A percentile compares a stretch with the other conserved stretches of the same genome.
Evolutionary conservation across 2,888 invertebrate species (phyloP).

Genomic region (Volucella zonaria): DNA sequence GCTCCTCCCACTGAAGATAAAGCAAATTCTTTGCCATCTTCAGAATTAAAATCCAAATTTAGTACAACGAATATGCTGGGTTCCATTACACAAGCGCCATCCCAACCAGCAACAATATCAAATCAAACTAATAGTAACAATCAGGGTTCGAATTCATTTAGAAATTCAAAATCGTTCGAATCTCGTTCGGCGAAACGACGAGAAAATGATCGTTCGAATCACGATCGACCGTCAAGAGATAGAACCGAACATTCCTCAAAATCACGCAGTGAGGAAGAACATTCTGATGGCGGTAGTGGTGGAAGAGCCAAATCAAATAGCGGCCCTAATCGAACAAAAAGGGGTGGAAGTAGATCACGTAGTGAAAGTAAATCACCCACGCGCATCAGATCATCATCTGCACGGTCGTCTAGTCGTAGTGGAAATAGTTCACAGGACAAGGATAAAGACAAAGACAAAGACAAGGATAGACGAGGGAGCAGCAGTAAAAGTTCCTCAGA

Average conservation of each 20-base stretch:
- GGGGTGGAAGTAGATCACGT: slow-evolving; percentile 54
- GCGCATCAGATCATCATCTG: slow-evolving; percentile 69
- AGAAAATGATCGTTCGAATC: slow-evolving; percentile 49
- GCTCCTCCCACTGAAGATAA: slow-evolving; percentile 63
- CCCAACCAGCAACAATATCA: slow-evolving; percentile 8
- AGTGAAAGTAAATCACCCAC: slow-evolving; percentile 80
- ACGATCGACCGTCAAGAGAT: slow-evolving; percentile 54
- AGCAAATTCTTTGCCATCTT: slow-evolving; percentile 2
- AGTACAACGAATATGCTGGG: slow-evolving; percentile 31
- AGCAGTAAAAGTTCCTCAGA: slow-evolving; percentile 75
- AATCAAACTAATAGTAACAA: slow-evolving; percentile 33
- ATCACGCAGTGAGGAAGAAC: slow-evolving; percentile 66
- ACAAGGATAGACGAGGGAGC: slow-evolving; percentile 63
- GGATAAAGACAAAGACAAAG: slow-evolving; percentile 67
- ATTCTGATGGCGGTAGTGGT: slow-evolving; percentile 64
- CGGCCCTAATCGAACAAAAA: slow-evolving; percentile 76
- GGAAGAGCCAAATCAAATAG: slow-evolving; percentile 60
- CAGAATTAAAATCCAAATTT: slow-evolving; percentile 41
- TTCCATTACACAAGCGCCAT: slow-evolving; percentile 29
- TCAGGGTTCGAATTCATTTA: slow-evolving; percentile 56
- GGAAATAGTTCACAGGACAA: slow-evolving; percentile 60
- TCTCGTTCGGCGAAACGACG: slow-evolving; percentile 45
- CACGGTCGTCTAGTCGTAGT: slow-evolving; percentile 65
- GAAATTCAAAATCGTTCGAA: slow-evolving; percentile 56
- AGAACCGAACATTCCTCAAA: slow-evolving; percentile 60